A percentile compares a stretch with the other conserved stretches of the same genome.
Conservation (phyloP, 2,797 vertebrate genomes). For the Epinephelus malabaricus region DNA sequence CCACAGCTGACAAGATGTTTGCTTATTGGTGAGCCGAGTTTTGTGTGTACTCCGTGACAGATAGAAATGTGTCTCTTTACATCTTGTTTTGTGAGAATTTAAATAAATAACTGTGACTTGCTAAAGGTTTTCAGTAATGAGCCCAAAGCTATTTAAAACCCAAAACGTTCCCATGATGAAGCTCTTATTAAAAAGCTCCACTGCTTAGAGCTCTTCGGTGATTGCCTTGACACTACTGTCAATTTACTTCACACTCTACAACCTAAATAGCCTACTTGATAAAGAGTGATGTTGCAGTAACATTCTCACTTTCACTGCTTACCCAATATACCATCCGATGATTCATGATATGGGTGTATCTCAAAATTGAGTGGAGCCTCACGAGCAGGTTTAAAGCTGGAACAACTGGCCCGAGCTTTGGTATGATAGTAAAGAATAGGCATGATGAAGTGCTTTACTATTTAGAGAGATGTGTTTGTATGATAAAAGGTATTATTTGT, state of each 20-base stretch:
- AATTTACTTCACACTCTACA: slow-evolving; percentile 11
- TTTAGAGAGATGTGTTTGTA: slow-evolving; percentile 7
- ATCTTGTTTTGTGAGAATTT: not conserved
- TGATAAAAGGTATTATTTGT: slow-evolving; percentile 30
- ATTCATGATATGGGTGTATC: slow-evolving; percentile 10
- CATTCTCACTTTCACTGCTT: slow-evolving; percentile 13
- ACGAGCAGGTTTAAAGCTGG: slow-evolving; percentile 1
- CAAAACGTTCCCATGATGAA: slow-evolving; percentile 11
- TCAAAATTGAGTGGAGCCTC: slow-evolving; percentile 1
- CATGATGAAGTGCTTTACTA: slow-evolving; percentile 18
- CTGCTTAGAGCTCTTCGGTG: slow-evolving; percentile 11
- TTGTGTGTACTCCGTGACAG: not conserved
- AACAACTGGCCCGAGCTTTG: not conserved
- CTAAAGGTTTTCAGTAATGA: slow-evolving; percentile 2
- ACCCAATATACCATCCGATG: not conserved
- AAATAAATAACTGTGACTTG: slow-evolving; percentile 4
- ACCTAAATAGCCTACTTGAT: not conserved
- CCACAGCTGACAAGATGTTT: not conserved
- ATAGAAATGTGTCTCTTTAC: not conserved
- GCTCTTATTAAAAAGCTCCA: slow-evolving; percentile 16
- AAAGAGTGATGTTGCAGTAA: not conserved
- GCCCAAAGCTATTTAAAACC: slow-evolving; percentile 25
- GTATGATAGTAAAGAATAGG: not conserved
- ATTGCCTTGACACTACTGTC: slow-evolving; percentile 8
- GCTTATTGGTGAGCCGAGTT: not conserved